Base-by-base conservation (phyloP, 2,797 vertebrate species). In the Poecilia velifera region DNA sequence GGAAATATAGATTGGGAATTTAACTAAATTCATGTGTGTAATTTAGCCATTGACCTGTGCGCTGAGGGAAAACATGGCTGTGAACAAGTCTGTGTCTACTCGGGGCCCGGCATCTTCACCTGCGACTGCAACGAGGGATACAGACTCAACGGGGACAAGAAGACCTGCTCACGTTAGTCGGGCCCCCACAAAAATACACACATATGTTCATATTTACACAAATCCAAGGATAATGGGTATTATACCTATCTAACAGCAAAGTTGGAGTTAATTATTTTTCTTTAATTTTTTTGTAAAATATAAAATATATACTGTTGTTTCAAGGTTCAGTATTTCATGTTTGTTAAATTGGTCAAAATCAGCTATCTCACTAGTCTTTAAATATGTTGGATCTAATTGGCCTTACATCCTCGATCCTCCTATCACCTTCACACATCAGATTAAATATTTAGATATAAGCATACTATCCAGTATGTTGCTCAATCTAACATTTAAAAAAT, bases 1-100 rank as follows among this genome's bases (percentile, higher is more conserved):
- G 16, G 18, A 66, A 22, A 66, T 22, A 41, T 39, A 12, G 64
- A 41, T 1, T 1, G 34, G n/a, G 7, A 41, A 39, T 77, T 43
- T 28, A 55, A 45, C n/a, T 76, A 1, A 51, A 20, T 20, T 16
- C 57, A 72, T 74, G 39, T 83, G 49, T 80, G 46, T 68, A 43
- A 0, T 81, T 0, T 84, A 99, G 97, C 93, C 90, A 92, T 97
- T 0, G 95, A 98, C 90, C 94, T 96, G 47, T 98, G 98, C 2
- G 91, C 94, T 0, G 93, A 96, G 0, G 96, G 96, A 41, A 96
- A 96, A 10, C 97, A 97, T 0, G 96, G 95, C 90, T 99, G 98
- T 41, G 95, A 97, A 72, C 97, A 98, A 43, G 28, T 71, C 7
- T 71, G 68, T 45, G 41, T 71, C 68, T 45, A 45, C 68, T 0